Conservation (phyloP, 2,113 vertebrate genomes). For the Dromas ardeola region DNA sequence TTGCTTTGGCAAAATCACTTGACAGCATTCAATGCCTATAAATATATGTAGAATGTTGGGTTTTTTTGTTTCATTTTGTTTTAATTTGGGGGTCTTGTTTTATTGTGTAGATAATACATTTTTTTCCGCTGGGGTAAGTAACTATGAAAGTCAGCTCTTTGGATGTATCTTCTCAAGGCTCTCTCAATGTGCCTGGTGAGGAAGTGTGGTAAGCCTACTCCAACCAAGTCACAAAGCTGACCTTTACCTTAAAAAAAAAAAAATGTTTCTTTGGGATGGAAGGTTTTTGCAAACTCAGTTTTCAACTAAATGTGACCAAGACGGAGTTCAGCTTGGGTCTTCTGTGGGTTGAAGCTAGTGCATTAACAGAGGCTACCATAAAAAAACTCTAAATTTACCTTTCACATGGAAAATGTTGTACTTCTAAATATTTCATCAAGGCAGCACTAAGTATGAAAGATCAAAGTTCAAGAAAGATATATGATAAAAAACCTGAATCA, state of each 20-base stretch:
- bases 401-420: background rate
- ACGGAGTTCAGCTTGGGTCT: background rate
- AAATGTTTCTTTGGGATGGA: background rate
- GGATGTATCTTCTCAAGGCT: background rate
- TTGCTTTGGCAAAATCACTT: background rate
- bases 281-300: background rate
- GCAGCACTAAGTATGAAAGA: constrained; percentile 31
- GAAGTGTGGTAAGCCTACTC: background rate
- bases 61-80: background rate
- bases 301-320: background rate
- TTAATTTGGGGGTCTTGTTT: background rate
- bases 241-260: background rate
- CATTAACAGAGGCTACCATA: background rate
- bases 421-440: constrained; percentile 54
- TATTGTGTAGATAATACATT: background rate
- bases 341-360: background rate
- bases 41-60: background rate
- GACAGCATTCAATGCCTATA: background rate
- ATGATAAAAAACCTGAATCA: background rate
- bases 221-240: background rate
- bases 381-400: constrained; percentile 37
- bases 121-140: background rate
- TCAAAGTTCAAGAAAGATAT: constrained; percentile 8
- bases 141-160: background rate
- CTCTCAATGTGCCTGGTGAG: background rate